Percentiles rank a stretch among this genome's conserved stretches.
These are phyloP conservation scores for Cariama cristata DNA, from an alignment of 2,113 vertebrate genomes.

Conservation along the genomic window DNA sequence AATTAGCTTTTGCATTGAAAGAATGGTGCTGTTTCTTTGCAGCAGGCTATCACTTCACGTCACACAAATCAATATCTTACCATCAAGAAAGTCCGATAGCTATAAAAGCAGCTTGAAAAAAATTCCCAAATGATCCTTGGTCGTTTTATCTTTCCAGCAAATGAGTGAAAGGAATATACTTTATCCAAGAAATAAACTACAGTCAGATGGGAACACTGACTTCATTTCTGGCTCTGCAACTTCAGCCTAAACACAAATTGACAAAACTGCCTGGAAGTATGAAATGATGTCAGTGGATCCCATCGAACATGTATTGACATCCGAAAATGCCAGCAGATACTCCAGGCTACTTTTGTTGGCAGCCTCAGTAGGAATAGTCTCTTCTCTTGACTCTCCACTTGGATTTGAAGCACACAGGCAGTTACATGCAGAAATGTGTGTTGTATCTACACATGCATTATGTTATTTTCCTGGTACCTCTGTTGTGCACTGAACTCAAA, in stretches of 20 bases:
- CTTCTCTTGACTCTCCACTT: neutral
- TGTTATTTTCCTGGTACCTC: neutral
- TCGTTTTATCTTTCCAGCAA: neutral
- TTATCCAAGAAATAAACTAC: neutral
- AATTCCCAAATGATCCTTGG: neutral
- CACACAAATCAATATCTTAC: neutral
- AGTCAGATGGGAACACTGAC: neutral
- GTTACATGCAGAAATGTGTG: neutral
- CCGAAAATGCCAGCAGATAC: neutral
- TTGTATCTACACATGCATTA: neutral
- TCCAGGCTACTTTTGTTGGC: neutral
- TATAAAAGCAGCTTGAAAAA: neutral
- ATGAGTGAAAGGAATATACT: neutral
- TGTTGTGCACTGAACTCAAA: neutral
- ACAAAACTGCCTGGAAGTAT: neutral
- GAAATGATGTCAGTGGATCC: neutral
- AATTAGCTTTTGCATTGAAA: slow-evolving; percentile 3
- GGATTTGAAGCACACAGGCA: neutral
- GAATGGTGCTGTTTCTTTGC: neutral
- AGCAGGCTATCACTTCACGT: neutral
- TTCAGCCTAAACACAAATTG: neutral
- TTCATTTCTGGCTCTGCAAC: neutral
- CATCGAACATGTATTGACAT: neutral
- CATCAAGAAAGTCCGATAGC: neutral
- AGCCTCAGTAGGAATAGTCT: neutral